Evolutionary conservation across 2,888 invertebrate species (phyloP), one percentile per base, ranked within the genome.

Genomic region (Adelognathus sp.): DNA sequence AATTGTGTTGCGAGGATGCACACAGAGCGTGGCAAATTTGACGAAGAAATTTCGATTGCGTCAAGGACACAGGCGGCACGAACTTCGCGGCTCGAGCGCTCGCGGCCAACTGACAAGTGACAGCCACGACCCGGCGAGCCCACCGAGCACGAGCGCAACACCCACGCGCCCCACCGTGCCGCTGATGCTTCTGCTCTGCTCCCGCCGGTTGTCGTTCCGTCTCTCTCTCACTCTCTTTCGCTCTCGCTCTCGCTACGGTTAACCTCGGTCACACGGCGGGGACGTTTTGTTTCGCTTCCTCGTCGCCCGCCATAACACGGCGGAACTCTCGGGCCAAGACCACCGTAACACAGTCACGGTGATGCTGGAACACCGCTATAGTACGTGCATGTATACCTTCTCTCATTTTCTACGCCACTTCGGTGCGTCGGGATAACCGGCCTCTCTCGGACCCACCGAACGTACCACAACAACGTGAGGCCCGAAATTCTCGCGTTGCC

Each of bases 101-200:
- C 86, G 87, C 84, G 84, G 83, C 85, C 82, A 85, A 88, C 88
- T 88, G 88, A 86, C 88, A 86, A 87, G 84, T 87, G 88, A 88
- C 87, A 86, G 80, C 76, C 84, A 84, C 67, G 82, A 83, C 79
- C 82, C 85, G 86, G 86, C 85, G 83, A 86, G 76, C 85, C 76
- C 82, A 80, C 80, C 84, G 83, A 83, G 82, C 56, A 31, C 76
- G 72, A 75, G 56, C 69, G 72, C 75, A 61, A 41, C 73, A 76
- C 81, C 76, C 75, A 75, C 79, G 70, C 78, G 72, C 67, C 71
- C 63, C 76, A 33, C 76, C 60, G 63, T 41, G 70, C 24, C 29
- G 39, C 44, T 33, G 44, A 39, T 31, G 52, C 41, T 29, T 44
- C 46, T 52, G 21, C 18, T 61, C n/a, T 60, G 31, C 29, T 67